phyloP scores from a whole-genome alignment of 37 sponge, comb jelly and placozoan species.

The Bolinopsis microptera region DNA sequence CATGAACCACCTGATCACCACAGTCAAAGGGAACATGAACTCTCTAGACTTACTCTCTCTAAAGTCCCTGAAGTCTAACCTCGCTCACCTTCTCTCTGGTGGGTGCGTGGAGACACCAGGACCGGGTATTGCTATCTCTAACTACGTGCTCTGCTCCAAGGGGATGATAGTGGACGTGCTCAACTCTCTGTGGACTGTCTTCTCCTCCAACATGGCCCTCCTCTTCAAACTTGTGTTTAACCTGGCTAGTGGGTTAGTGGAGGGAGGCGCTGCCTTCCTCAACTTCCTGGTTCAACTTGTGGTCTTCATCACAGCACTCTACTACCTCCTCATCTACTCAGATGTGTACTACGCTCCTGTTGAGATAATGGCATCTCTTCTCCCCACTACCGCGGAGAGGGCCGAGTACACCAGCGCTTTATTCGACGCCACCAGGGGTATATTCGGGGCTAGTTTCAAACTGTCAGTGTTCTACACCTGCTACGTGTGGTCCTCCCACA shows the following conservation, averaged over 20 bases:
- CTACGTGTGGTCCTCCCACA: conserved; percentile 91
- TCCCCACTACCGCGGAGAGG: not conserved
- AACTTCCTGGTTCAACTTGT: conserved; percentile 65
- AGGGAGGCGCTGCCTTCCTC: conserved; percentile 45
- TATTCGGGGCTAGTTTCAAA: conserved; percentile 82
- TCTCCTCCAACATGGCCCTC: conserved; percentile 28
- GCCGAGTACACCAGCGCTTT: conserved; percentile 17
- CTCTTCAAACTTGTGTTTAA: conserved; percentile 28
- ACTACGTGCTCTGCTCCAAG: conserved; percentile 50
- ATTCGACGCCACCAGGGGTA: conserved; percentile 38
- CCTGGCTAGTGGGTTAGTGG: not conserved
- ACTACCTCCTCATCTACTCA: conserved; percentile 84
- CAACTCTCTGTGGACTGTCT: conserved; percentile 23
- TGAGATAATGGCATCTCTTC: conserved; percentile 70
- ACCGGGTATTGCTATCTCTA: not conserved
- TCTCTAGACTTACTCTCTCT: conserved; percentile 4
- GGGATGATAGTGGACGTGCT: conserved; percentile 46
- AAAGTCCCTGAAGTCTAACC: conserved; percentile 6
- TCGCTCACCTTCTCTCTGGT: not conserved
- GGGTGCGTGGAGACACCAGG: not conserved
- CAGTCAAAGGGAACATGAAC: conserved; percentile 55
- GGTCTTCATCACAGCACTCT: conserved; percentile 92
- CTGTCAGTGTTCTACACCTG: conserved; percentile 87
- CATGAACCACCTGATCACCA: conserved; percentile 28
- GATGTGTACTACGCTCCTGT: conserved; percentile 79